A percentile compares a stretch with the other conserved stretches of the same genome.
These are phyloP conservation scores for Molossus molossus DNA, from an alignment of 2,797 vertebrate genomes.

Conservation along the genomic window DNA sequence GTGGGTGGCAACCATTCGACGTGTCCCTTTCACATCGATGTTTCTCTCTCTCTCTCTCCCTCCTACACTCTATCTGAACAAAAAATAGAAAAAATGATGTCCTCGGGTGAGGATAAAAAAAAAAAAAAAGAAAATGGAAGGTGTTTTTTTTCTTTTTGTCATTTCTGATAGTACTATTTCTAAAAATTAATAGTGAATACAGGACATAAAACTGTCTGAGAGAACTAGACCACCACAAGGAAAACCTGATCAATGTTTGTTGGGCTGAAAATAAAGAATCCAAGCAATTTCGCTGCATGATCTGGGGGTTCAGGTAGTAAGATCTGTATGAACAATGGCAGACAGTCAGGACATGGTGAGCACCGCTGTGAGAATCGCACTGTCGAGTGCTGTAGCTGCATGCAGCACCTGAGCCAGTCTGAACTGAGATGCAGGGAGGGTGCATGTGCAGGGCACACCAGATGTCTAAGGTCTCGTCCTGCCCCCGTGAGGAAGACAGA, in stretches of 20 bases:
- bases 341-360: not conserved
- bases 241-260: not conserved
- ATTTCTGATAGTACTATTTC: not conserved
- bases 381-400: fast-evolving
- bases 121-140: not conserved
- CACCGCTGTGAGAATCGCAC: not conserved
- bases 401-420: not conserved
- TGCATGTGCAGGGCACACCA: not conserved
- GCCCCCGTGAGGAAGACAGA: not conserved
- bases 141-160: not conserved
- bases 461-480: not conserved
- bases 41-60: no score
- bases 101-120: no score
- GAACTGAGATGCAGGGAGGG: not conserved
- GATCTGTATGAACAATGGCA: not conserved
- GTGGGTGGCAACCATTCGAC: no score
- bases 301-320: not conserved
- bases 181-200: not conserved
- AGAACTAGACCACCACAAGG: not conserved
- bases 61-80: no score
- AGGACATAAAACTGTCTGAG: not conserved
- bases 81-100: no score
- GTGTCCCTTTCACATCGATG: no score
- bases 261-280: not conserved
- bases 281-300: not conserved